Conservation (phyloP, 2,888 invertebrate genomes). For the Chrysina gloriosa region DNA sequence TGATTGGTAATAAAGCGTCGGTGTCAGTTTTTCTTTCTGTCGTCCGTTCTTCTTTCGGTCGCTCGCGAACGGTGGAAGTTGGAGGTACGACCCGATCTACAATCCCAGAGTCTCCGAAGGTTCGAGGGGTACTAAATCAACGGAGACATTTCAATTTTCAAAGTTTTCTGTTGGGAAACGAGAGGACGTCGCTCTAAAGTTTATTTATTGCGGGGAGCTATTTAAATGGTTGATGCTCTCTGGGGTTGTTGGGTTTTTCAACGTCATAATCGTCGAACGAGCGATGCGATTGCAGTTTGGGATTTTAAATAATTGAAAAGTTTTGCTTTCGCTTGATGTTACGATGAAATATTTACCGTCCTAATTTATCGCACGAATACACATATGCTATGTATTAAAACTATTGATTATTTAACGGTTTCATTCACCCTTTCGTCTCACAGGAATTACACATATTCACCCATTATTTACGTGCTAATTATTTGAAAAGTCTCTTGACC, state of each 20-base stretch:
- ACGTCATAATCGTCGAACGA: conserved; percentile 8
- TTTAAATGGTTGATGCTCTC: conserved; percentile 14
- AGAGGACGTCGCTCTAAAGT: background rate
- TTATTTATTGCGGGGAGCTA: conserved; percentile 22
- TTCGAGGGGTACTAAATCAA: conserved; percentile 24
- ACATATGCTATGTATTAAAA: no score
- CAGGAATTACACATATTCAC: no score
- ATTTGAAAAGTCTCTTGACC: conserved; percentile 18
- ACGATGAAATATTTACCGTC: no score
- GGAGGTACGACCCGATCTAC: background rate
- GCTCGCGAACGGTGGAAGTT: background rate
- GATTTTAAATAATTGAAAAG: no score
- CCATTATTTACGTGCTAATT: conserved; percentile 16
- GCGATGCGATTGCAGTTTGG: no score
- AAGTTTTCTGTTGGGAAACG: conserved; percentile 13
- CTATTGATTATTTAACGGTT: no score
- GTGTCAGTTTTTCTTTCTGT: conserved; percentile 7
- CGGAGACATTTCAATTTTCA: conserved; percentile 26
- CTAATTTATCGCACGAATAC: no score
- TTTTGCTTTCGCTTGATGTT: no score
- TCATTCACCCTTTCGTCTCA: no score
- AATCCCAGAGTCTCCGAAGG: background rate
- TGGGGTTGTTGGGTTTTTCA: background rate
- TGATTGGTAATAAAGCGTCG: conserved; percentile 48
- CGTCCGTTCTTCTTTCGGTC: background rate